phyloP scores from a whole-genome alignment of 1,140 invertebrate species.

The Papilio machaon region DNA sequence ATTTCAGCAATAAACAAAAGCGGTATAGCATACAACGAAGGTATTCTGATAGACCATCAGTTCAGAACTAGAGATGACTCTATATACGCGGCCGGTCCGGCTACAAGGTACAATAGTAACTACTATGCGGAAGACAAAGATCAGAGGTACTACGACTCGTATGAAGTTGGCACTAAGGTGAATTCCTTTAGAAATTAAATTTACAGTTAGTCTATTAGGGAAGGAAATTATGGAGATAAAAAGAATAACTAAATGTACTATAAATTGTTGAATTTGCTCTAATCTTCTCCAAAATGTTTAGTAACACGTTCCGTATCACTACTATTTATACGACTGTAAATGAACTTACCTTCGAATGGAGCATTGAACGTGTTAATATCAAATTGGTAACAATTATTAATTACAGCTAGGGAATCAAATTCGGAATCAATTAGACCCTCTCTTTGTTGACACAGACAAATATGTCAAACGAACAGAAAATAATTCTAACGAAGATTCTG shows the following conservation, averaged over 20 bases:
- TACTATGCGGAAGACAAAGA: conserved; percentile 78
- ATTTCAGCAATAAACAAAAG: conserved; percentile 84
- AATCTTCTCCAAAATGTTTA: background rate
- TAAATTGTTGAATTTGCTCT: background rate
- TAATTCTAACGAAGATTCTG: conserved; percentile 21
- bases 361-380: background rate
- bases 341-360: too few species aligned
- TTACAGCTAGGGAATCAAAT: conserved; percentile 66
- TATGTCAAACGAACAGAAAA: conserved; percentile 8
- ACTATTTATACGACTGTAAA: too few species aligned
- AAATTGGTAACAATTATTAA: conserved; percentile 10
- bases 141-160: conserved; percentile 82
- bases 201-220: background rate
- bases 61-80: conserved; percentile 86
- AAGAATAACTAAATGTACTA: background rate
- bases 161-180: conserved; percentile 83
- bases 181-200: background rate
- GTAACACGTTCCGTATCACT: too few species aligned
- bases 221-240: background rate
- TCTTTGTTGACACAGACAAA: conserved; percentile 49
- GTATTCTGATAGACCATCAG: conserved; percentile 85
- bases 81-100: conserved; percentile 87
- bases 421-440: conserved; percentile 64
- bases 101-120: conserved; percentile 84
- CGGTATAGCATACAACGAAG: conserved; percentile 86